Evolutionary conservation across 2,797 vertebrate genomes (phyloP), one percentile per base, ranked within the genome.

Genomic region (Odontamblyopus lacepedii): DNA sequence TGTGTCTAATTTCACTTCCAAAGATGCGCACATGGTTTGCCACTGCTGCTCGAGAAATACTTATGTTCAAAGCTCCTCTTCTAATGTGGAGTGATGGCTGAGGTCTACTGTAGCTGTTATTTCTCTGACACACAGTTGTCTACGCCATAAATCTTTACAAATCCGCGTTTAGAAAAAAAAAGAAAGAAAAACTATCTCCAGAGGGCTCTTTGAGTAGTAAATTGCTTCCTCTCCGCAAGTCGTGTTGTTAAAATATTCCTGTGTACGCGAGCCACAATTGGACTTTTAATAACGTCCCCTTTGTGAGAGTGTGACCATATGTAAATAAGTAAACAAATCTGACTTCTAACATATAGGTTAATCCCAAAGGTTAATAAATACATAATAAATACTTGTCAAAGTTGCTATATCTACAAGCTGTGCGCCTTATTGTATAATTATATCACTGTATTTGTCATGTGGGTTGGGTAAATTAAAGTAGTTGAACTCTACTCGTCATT

Each of bases 91-190:
- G 91, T 93, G 91, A 93, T 92, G 88, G 80, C 74, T 87, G 84
- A 60, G 89, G 90, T 83, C 89, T 85, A 80, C 81, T 78, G 89
- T 87, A 89, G 91, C 83, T 91, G 85, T 85, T 85, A 78, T 92
- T 85, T 80, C 78, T 82, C 84, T 94, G 93, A 94, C 94, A 94
- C 92, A 89, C 93, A 94, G 93, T 93, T 94, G 94, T 93, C 91
- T 92, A 91, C 89, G 93, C 93, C 81, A 73, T 94, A 94, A 93
- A 94, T 94, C 93, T 93, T 60, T 88, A 85, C 85, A 94, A 94
- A 95, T 94, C 92, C 93, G 91, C 82, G 57, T 59, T 69, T 77
- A 78, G 77, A 76, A 78, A 74, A 23, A 23, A 72, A 69, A 78
- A 79, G 82, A 79, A 75, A 74, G 83, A 76, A 64, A 67, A 75